Percentiles rank a stretch among this genome's conserved stretches.
These are phyloP conservation scores for Axea sp. DNA, from an alignment of 2,888 invertebrate species.

Conservation along the genomic window DNA sequence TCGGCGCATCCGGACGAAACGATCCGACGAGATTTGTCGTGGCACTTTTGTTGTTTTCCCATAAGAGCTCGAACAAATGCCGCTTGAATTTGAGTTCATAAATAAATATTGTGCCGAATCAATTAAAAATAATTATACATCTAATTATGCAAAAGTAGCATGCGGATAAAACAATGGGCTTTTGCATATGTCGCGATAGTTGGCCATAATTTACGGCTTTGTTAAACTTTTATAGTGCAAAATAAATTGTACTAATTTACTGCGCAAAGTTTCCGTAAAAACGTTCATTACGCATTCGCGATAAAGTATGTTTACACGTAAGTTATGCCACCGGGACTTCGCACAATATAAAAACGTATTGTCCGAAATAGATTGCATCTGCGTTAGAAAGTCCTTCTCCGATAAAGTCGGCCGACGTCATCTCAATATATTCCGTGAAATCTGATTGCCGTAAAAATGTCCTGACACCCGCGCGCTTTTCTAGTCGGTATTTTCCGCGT, in stretches of 20 bases:
- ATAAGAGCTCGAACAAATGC: too few relatives aligned
- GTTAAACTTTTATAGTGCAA: conserved; percentile 25
- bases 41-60: conserved; percentile 9
- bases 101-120: too few relatives aligned
- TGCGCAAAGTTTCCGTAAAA: conserved; percentile 43
- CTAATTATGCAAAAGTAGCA: too few relatives aligned
- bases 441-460: conserved; percentile 60
- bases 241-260: conserved; percentile 53
- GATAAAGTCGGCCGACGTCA: conserved; percentile 51
- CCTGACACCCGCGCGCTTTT: conserved; percentile 24
- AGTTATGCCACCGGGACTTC: conserved; percentile 41
- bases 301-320: conserved; percentile 47
- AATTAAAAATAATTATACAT: too few relatives aligned
- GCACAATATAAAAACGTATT: conserved; percentile 49
- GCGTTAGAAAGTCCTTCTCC: conserved; percentile 32
- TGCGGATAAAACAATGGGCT: too few relatives aligned
- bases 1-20: neutral
- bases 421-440: conserved; percentile 56
- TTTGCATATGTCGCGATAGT: conserved; percentile 29
- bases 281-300: conserved; percentile 39
- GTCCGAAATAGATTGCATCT: conserved; percentile 52
- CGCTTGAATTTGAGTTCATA: too few relatives aligned
- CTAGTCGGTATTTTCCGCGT: conserved; percentile 33
- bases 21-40: neutral
- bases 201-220: conserved; percentile 35